Evolutionary conservation across 1,140 invertebrate species (phyloP), one percentile per base, ranked within the genome.

Genomic region (Acromyrmex heyeri): DNA sequence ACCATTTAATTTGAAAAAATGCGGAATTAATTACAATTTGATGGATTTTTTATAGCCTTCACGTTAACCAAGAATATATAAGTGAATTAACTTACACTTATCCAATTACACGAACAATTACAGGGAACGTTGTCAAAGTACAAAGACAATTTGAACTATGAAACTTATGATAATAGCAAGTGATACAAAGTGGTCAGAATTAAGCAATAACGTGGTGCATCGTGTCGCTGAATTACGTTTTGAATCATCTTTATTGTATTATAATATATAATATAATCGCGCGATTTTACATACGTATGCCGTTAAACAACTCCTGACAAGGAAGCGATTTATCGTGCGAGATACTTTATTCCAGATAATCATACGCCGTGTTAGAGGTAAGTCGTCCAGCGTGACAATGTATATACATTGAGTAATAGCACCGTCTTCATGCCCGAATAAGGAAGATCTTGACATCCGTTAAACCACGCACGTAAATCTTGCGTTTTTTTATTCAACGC

Each of bases 271-370:
- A 86, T 57, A 65, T 53, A 61, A 55, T 48, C 73, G 83, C 87
- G 81, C 87, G 81, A 87, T 89, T 90, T 83, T 90, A n/a, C 34
- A 70, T 59, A 90, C 86, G 76, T 73, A 61, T 8, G 62, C 57
- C 89, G 38, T 89, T 88, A 91, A 91, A 91, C 57, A 69, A 91
- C 85, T 87, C 64, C 76, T 87, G 90, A 90, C 90, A 87, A 91
- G 85, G 90, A 91, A 91, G 77, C 79, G 90, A 91, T 91, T 88
- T 87, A 88, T 91, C 86, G 87, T 62, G 57, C 87, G 76, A 53
- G 65, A 91, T 89, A 82, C 85, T 91, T 91, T 89, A 91, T 89
- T 91, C 76, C 86, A 77, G 90, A 91, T 90, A 88, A 91, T 91
- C 86, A 90, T 91, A 85, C 86, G 81, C 72, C 73, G 70, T 86